Evolutionary conservation across 2,888 invertebrate species (phyloP), one percentile per base, ranked within the genome.

Genomic region (Cryptus viduatorius): DNA sequence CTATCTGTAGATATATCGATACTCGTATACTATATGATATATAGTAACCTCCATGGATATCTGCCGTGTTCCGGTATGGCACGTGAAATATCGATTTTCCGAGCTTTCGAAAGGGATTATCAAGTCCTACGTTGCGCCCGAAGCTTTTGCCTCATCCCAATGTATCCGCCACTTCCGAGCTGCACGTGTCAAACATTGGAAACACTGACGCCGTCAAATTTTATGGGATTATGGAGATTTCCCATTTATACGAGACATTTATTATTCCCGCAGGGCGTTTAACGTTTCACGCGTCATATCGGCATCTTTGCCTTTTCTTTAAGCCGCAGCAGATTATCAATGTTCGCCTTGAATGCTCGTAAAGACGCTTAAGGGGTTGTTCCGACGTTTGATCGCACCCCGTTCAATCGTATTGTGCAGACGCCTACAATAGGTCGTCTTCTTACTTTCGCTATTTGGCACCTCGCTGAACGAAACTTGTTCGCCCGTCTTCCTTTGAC

Each of bases 11-110:
- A 78, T 50, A 78, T 48, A 69, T 69, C 46, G 61, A 68, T 71
- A 42, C 56, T 48, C 59, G 16, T 19, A 53, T 48, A 37, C n/a
- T 46, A 29, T 61, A n/a, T 31, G 7, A 37, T 37, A 61, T 44
- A 50, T 48, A 29, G 29, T 5, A n/a, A 37, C 37, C 76, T 24
- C 59, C 59, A 56, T n/a, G 73, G 65, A 10, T 31, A 29, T 80
- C 65, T 31, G 59, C 19, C 19, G 65, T 48, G 19, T 75, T 73
- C 59, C 73, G 73, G 53, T 48, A 67, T 53, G 68, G 56, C 75
- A 69, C 53, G 69, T 44, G 75, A 69, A 75, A 61, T 81, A 81
- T 81, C 75, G 80, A 75, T 81, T 69, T 80, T 81, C 75, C 14
- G 16, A 50, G 37, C 37, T 67, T 42, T 69, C 53, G 68, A 69